Evolutionary conservation across 2,113 vertebrate species (phyloP), one percentile per base, ranked within the genome.

Genomic region (Epinephelus moara): DNA sequence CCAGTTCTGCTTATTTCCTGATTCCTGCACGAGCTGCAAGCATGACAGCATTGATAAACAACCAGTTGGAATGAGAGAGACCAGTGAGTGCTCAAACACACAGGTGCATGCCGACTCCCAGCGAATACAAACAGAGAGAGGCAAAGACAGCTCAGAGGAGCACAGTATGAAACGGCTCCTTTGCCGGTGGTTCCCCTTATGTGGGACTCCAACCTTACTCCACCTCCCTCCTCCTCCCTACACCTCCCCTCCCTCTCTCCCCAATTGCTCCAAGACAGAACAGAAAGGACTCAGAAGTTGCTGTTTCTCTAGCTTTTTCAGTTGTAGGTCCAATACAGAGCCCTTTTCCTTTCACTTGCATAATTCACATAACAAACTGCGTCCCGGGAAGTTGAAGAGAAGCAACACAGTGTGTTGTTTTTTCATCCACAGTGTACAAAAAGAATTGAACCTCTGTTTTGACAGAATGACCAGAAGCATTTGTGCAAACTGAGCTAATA

Each of bases 151-250:
- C 90, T 78, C 85, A 88, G 73, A 88, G 74, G 30, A 81, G 82
- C 89, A 82, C 85, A 86, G 89, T 83, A 72, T 89, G 80, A 90
- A 89, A 80, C 86, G 13, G 82, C 83, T 93, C 77, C 81, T 91
- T 89, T 92, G 80, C 92, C 89, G 80, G 85, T 85, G 85, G 88
- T 90, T 92, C 81, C 82, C 75, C 91, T 92, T 91, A 89, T 90
- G 90, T 82, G 86, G 85, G 85, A 92, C 89, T 91, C 91, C 85
- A 91, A 87, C 91, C 87, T 91, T 88, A 85, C 91, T 92, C 87
- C 88, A 88, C 89, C 90, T 91, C 89, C 90, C 88, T 85, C 89
- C 86, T 70, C 81, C 57, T 60, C 63, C 68, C 90, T 74, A 59
- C 83, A 67, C 78, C 76, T 84, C 85, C 80, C 83, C 90, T 88